Evolutionary conservation across 2,888 invertebrate species (phyloP), one percentile per base, ranked within the genome.

Genomic region (Dasypolia templi): DNA sequence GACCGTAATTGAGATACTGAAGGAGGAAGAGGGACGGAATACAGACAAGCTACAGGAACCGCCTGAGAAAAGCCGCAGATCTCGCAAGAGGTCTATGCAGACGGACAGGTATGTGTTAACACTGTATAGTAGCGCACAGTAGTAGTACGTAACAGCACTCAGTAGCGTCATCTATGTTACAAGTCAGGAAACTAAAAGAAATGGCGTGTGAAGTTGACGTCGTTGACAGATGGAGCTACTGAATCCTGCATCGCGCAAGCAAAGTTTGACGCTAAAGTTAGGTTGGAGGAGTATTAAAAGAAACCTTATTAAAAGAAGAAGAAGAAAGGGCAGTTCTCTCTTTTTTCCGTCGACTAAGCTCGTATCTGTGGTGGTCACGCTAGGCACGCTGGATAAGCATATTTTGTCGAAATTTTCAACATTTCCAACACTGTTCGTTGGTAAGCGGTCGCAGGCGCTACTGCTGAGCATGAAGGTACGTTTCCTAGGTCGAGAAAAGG

Each of bases 11-110:
- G 14, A 72, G 29, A 62, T 73, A 22, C 29, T 73, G 35, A 1
- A 70, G 32, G 72, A 73, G 55, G 73, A 73, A 72, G 29, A 61
- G 72, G 6, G 0, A 19, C 53, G n/a, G 29, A 55, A 39, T 9
- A 29, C 7, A 0, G 12, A 17, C 0, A 32, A 35, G 26, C 11
- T 0, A 53, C 6, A 29, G 59, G 22, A n/a, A 29, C 14, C 19
- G 19, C 22, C 17, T 39, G 0, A 14, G n/a, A 12, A 22, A 17
- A 2, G 3, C 2, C 1, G 51, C 42, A 3, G 0, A 44, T n/a
- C 9, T 39, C 19, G 4, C 29, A 73, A 72, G 55, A 62, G 53
- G 29, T 14, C 44, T 2, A 55, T 9, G 4, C 17, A 35, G 19
- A 6, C 9, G 1, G 3, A 72, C 2, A 55, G 44, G 73, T 72